Percentiles rank a stretch among this genome's conserved stretches.
phyloP scores from a whole-genome alignment of 2,797 vertebrate genomes.

The Cyprinodon diabolis region DNA sequence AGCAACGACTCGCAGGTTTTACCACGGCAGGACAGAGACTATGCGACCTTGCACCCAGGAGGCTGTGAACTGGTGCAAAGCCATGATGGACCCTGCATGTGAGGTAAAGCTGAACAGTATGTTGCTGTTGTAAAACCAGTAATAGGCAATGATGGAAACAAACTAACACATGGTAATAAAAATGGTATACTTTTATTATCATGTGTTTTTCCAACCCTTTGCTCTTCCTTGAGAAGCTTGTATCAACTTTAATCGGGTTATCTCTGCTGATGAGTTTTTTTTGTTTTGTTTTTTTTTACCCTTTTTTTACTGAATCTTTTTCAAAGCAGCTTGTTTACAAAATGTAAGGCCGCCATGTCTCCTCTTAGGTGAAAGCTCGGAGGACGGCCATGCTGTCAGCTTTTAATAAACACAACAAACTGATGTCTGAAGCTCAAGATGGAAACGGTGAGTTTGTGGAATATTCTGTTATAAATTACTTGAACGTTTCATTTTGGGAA shows the following conservation, averaged over 20 bases:
- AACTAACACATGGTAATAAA: too few relatives aligned
- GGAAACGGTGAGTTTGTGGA: conserved; percentile 83
- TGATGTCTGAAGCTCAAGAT: conserved; percentile 91
- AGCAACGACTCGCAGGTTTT: conserved; percentile 91
- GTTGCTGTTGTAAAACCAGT: background rate
- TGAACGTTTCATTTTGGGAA: background rate
- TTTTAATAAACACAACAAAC: conserved; percentile 88
- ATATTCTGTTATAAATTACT: background rate
- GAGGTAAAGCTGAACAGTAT: conserved; percentile 74
- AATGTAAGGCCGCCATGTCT: background rate
- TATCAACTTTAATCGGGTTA: background rate
- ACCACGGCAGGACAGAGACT: conserved; percentile 96
- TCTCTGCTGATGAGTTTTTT: background rate
- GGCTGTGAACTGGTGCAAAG: conserved; percentile 87
- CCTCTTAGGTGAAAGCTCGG: conserved; percentile 75
- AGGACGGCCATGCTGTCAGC: conserved; percentile 85
- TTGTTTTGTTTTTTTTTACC: background rate
- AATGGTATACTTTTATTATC: too few relatives aligned
- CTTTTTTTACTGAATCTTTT: background rate
- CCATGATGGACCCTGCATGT: conserved; percentile 85
- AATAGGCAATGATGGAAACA: background rate
- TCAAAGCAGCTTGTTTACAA: background rate
- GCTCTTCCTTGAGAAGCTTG: background rate
- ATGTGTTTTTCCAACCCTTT: too few relatives aligned
- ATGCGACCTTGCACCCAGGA: conserved; percentile 90